Percentiles rank a stretch among this genome's conserved stretches.
These are phyloP conservation scores for Anastrepha obliqua DNA, from an alignment of 1,140 invertebrate genomes.

Conservation along the genomic window DNA sequence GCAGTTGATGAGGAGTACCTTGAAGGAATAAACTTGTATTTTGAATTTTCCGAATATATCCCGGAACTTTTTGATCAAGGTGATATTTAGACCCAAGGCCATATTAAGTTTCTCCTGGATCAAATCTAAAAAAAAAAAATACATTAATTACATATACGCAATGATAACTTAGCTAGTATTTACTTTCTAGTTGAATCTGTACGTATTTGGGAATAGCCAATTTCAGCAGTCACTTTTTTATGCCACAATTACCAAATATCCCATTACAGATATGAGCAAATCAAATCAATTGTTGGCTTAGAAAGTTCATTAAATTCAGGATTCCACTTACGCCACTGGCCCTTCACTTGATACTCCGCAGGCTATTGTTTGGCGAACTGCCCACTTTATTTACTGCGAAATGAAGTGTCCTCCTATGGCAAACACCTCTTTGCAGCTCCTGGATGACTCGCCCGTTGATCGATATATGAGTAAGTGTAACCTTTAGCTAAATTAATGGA, in stretches of 20 bases:
- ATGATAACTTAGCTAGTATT: no score
- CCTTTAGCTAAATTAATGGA: constrained; percentile 37
- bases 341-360: background rate
- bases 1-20: no score
- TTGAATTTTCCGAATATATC: no score
- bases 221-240: no score
- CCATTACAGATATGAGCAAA: background rate
- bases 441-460: background rate
- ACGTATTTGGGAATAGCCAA: background rate
- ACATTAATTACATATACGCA: no score
- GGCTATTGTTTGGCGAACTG: background rate
- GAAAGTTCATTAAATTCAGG: constrained; percentile 2
- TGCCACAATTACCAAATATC: background rate
- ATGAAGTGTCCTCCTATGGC: constrained; percentile 21
- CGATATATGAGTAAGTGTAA: constrained; percentile 37
- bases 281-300: background rate
- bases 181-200: background rate
- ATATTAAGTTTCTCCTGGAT: no score
- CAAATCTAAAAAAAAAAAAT: no score
- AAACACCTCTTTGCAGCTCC: constrained; percentile 40
- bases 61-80: no score
- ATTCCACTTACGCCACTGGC: background rate
- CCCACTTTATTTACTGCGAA: constrained; percentile 41
- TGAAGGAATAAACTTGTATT: no score
- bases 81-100: no score